Percentiles rank a stretch among this genome's conserved stretches.
Conservation (phyloP, 1,140 invertebrate species). For the Hylyphantes graminicola region DNA sequence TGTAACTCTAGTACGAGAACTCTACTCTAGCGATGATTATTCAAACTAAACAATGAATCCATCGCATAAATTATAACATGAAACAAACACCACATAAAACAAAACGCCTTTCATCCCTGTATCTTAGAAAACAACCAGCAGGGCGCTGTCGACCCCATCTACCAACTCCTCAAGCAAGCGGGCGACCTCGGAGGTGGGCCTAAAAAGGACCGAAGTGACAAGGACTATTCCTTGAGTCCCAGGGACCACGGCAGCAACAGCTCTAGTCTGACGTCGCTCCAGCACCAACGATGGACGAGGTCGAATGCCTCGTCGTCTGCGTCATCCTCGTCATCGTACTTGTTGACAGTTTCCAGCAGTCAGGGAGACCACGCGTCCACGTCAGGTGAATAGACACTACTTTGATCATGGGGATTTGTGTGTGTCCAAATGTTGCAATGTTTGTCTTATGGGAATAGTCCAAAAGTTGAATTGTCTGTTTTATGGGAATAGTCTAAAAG, state of each 20-base stretch:
- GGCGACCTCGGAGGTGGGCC: constrained; percentile 76
- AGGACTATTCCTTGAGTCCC: constrained; percentile 36
- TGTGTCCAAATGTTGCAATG: too few species aligned
- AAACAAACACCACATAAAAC: too few species aligned
- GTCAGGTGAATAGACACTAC: constrained; percentile 66
- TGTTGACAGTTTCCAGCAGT: constrained; percentile 61
- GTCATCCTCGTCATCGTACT: constrained; percentile 62
- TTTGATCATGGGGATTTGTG: neutral
- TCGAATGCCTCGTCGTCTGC: constrained; percentile 61
- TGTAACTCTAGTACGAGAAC: too few species aligned
- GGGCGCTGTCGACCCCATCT: constrained; percentile 81
- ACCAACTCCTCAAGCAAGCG: constrained; percentile 92
- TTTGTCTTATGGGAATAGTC: too few species aligned
- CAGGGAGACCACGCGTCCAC: constrained; percentile 65
- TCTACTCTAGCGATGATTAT: too few species aligned
- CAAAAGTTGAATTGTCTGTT: too few species aligned
- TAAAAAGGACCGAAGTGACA: constrained; percentile 39
- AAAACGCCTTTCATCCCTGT: neutral
- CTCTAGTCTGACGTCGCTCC: constrained; percentile 59
- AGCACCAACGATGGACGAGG: constrained; percentile 60
- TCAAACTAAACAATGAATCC: too few species aligned
- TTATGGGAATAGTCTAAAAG: too few species aligned
- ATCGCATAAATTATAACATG: too few species aligned
- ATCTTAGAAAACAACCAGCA: constrained; percentile 30
- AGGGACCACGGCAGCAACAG: constrained; percentile 31